A percentile compares a stretch with the other conserved stretches of the same genome.
Evolutionary conservation across 2,797 vertebrate genomes (phyloP).

Genomic region (Myotis findleyi): DNA sequence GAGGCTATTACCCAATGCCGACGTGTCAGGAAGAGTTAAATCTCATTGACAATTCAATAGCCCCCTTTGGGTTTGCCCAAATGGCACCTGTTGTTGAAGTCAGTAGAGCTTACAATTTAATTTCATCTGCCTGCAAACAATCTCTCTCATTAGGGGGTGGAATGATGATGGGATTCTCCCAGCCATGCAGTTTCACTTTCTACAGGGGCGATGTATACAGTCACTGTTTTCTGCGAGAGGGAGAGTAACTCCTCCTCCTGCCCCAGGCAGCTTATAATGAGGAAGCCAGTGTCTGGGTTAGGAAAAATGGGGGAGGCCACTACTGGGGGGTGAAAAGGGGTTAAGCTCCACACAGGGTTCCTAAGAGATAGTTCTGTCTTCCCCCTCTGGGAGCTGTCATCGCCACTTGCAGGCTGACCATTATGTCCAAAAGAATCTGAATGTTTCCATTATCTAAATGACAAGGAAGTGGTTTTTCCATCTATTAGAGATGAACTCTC

Average conservation of each 20-base stretch:
- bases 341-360: conserved; percentile 66
- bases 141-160: conserved; percentile 94
- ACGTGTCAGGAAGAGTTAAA: conserved; percentile 85
- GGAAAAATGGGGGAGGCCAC: neutral
- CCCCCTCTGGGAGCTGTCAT: conserved; percentile 77
- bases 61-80: conserved; percentile 88
- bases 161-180: conserved; percentile 93
- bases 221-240: conserved; percentile 86
- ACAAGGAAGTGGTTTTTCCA: conserved; percentile 67
- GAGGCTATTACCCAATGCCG: conserved; percentile 73
- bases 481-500: conserved; percentile 71
- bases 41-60: conserved; percentile 85
- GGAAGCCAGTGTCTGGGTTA: conserved; percentile 54
- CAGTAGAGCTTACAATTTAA: conserved; percentile 96
- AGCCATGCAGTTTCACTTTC: conserved; percentile 91
- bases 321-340: neutral
- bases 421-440: conserved; percentile 81
- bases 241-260: neutral
- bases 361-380: conserved; percentile 73
- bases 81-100: conserved; percentile 96
- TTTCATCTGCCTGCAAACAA: conserved; percentile 97
- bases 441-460: conserved; percentile 71
- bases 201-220: conserved; percentile 88
- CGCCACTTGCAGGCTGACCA: conserved; percentile 82
- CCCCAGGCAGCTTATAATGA: conserved; percentile 87